Base-by-base conservation (phyloP, 1,140 invertebrate species). In the Cydia splendana region DNA sequence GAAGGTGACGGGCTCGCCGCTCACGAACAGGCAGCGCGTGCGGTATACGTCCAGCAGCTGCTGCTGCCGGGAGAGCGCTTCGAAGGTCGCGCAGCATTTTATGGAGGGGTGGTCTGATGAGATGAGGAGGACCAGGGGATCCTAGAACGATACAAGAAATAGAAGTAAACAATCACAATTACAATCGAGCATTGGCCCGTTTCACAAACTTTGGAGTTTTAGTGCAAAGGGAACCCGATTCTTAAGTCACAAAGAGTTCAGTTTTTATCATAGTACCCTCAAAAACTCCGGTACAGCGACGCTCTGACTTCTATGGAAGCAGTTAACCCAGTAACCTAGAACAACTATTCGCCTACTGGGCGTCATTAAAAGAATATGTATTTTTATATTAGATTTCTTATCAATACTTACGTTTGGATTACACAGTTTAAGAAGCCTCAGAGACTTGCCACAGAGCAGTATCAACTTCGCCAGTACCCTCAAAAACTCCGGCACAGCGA, bases 401-500 rank as follows among this genome's bases (percentile, higher is more conserved):
- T 24, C 24, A 30, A 30, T 30, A 30, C 89, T 92, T 83, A 95
- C 95, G 84, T 93, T 94, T 15, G 95, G 94, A 83, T 94, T 94
- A 74, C 95, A 95, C 10, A 94, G 86, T 88, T 95, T 95, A 34
- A 95, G 84, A 34, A 95, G 85, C 78, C 94, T 91, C 28, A 95
- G 82, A 10, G 95, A 94, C 83, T 95, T 95, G 0, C 95, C 95
- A 82, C 95, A 95, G 24, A 95, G 87, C 30, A 95, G 81, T 81
- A 95, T 95, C 9, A 90, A 91, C n/a, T 94, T 93, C 0, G 94
- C 91, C 13, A 95, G 75, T 13, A 93, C 91, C 10, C 85, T 90
- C 51, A 95, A 79, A 78, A 95, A 95, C 28, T 94, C 93, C 0
- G 95, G 95, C 5, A 95, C 92, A 0, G 93, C 93, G 53, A 94